A percentile compares a stretch with the other conserved stretches of the same genome.
phyloP scores from a whole-genome alignment of 2,888 invertebrate genomes.

The Acrobasis suavella region DNA sequence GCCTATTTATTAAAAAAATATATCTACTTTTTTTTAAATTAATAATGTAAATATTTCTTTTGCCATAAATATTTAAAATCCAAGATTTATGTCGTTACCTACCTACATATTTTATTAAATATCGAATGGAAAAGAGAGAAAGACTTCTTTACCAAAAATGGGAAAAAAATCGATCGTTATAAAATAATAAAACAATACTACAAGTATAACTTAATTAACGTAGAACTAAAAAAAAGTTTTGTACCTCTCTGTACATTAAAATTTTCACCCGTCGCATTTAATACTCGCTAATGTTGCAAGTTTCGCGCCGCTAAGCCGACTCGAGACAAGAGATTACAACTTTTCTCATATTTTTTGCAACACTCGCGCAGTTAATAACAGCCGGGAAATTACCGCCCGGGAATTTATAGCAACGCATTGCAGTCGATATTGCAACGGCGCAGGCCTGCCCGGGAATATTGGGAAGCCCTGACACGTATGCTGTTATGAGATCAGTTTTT shows the following conservation, averaged over 20 bases:
- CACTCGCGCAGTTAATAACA: constrained; percentile 19
- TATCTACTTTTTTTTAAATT: no score
- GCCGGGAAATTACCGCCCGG: constrained; percentile 10
- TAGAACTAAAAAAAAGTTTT: not conserved
- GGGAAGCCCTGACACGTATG: no score
- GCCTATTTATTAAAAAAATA: no score
- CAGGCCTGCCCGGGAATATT: not conserved
- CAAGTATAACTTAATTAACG: no score
- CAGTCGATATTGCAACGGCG: constrained; percentile 13
- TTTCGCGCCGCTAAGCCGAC: constrained; percentile 23
- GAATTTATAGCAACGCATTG: constrained; percentile 18
- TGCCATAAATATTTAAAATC: no score
- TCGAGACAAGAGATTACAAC: constrained; percentile 36
- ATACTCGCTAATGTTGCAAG: constrained; percentile 29
- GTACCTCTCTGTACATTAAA: constrained; percentile 1
- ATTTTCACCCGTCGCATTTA: constrained; percentile 27
- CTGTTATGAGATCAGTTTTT: no score
- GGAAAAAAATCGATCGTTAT: no score
- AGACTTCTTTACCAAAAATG: not conserved
- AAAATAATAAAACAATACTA: no score
- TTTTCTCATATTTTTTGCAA: constrained; percentile 39
- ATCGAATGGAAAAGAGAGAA: no score
- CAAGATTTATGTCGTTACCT: no score
- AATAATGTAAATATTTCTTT: no score
- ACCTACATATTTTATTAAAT: no score